Base-by-base conservation (phyloP, 2,113 vertebrate genomes). In the Grammomys surdaster region DNA sequence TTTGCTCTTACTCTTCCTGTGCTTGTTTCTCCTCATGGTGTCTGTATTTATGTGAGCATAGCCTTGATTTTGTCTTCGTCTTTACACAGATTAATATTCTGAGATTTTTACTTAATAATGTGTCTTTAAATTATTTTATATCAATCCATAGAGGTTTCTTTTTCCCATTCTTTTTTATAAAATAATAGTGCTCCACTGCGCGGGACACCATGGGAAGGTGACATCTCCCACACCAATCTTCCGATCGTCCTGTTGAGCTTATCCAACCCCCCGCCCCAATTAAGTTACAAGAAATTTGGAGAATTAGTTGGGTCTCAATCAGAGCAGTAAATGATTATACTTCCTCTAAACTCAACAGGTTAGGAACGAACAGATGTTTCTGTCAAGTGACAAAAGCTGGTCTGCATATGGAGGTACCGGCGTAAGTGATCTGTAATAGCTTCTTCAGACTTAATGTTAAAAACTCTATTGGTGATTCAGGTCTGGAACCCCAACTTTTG, bases 41-140 rank as follows among this genome's bases (percentile, higher is more conserved):
- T 65, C 1, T 72, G 26, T 10, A 43, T 63, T 86, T 70, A 89
- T 82, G 91, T 91, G 84, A 67, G 72, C 51, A 77, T 19, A 65
- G 69, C 63, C 72, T 80, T 92, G 94, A 10, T 58, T 80, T 13
- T 67, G 7, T 92, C 36, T n/a, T 96, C 31, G 87, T 88, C 48
- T 67, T 90, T 60, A 43, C 40, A 90, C 33, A 56, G 58, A 90
- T 31, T 87, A 63, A 12, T 26, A 76, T 31, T 63, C 51, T 33
- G 3, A 1, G 22, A 22, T n/a, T 3, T 60, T 88, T 65, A 70
- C 26, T 60, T 76, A 70, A 78, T 73, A 85, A 80, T 80, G 51
- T 22, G 67, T 78, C 48, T 33, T 36, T 81, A 93, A 81, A n/a
- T 81, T 10, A 81, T 87, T 87, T 14, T 1, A 0, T 67, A 87